Conservation (phyloP, 2,113 vertebrate species). For the Calypte anna region DNA sequence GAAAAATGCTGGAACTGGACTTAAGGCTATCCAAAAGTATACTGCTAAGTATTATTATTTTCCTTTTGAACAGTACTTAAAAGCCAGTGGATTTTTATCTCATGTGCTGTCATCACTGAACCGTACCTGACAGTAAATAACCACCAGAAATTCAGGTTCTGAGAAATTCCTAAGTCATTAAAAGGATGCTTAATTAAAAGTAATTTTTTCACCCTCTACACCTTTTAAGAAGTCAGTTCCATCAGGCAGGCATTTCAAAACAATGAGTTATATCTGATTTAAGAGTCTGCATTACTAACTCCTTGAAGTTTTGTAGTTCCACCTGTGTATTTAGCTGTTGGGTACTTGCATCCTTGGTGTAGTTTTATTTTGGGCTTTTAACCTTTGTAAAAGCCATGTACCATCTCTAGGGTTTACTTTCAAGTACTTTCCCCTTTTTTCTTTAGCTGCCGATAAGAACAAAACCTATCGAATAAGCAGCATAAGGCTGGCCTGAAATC, state of each 20-base stretch:
- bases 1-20: neutral
- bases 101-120: neutral
- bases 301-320: neutral
- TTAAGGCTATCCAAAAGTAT: neutral
- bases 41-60: neutral
- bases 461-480: neutral
- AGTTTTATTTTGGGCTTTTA: neutral
- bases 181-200: neutral
- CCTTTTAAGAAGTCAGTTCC: neutral
- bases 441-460: neutral
- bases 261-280: accelerated
- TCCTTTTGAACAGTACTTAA: neutral
- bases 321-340: neutral
- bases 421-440: neutral
- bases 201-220: neutral
- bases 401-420: neutral
- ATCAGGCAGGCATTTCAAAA: neutral
- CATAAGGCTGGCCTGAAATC: neutral
- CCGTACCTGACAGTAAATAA: neutral
- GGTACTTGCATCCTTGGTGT: neutral
- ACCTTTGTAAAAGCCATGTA: neutral
- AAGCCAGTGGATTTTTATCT: neutral
- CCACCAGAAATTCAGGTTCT: neutral
- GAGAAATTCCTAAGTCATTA: neutral
- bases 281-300: neutral